phyloP scores from a whole-genome alignment of 2,888 invertebrate genomes.

The Charanyca ferruginea region DNA sequence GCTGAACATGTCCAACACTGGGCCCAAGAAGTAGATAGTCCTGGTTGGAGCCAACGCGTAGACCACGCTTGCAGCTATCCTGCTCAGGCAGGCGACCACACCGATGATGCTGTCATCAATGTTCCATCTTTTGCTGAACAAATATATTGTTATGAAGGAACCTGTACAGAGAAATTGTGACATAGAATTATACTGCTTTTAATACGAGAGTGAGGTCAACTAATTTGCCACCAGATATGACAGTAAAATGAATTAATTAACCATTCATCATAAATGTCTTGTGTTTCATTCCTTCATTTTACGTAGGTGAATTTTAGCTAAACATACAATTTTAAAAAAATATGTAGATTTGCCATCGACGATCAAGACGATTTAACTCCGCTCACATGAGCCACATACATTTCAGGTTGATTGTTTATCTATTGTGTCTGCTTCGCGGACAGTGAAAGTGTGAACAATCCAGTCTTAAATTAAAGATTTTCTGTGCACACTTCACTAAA shows the following conservation, averaged over 20 bases:
- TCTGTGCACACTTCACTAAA: no score
- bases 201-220: not conserved
- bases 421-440: no score
- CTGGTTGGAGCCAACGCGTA: constrained; percentile 88
- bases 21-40: constrained; percentile 89
- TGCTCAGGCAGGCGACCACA: constrained; percentile 88
- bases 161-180: constrained; percentile 75
- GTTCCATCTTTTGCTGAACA: constrained; percentile 88
- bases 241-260: not conserved
- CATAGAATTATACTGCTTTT: constrained; percentile 33
- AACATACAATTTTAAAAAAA: no score
- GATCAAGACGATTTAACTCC: no score
- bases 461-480: no score
- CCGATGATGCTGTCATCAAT: constrained; percentile 89
- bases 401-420: no score
- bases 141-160: constrained; percentile 89
- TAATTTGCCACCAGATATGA: not conserved
- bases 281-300: not conserved
- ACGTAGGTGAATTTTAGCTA: no score
- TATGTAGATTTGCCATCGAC: no score
- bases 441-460: no score
- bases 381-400: no score
- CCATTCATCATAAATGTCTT: no score
- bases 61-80: constrained; percentile 87
- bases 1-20: constrained; percentile 90